Base-by-base conservation (phyloP, 2,888 invertebrate genomes). In the Lochmaea capreae region DNA sequence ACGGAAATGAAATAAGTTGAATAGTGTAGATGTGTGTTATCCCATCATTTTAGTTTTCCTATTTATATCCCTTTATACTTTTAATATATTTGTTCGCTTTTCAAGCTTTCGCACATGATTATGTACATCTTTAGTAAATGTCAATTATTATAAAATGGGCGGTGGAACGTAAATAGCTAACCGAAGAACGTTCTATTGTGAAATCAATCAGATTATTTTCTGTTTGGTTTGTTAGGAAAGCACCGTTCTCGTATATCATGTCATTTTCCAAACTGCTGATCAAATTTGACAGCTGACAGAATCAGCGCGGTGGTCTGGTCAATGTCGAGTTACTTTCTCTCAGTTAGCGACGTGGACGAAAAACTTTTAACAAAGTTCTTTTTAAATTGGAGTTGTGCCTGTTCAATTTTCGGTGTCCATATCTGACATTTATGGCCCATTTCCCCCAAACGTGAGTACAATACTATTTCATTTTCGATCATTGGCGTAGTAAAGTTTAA, bases 391-490 rank as follows among this genome's bases (percentile, higher is more conserved):
- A 79, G 76, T 75, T 81, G 80, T 79, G 80, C 79, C 81, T 82
- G 78, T 79, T 77, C 78, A 78, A 78, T 79, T 79, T 79, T 78
- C 80, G 79, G 82, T 81, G 82, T 84, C 83, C 83, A 84, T 84
- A 84, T 85, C 84, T 84, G 82, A 83, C 83, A 83, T 84, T 84
- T 84, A 85, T 61, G 59, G 59, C 43, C 58, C 59, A 61, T 59
- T 67, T 59, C 59, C 67, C 59, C 14, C 49, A 16, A 39, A 39
- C 33, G 33, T 39, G 33, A 39, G 33, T 39, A 39, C 33, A 67
- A 61, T 58, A 52, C 9, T 65, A 39, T 39, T 39, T 39, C 33
- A 39, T 39, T 39, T 39, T 39, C 65, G 11, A 3, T n/a, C 65
- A 65, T 65, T 65, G 52, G 54, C 52, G 65, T 65, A 52, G n/a